Evolutionary conservation across 2,113 vertebrate species (phyloP).

Genomic region (Phylloscopus trochilus): DNA sequence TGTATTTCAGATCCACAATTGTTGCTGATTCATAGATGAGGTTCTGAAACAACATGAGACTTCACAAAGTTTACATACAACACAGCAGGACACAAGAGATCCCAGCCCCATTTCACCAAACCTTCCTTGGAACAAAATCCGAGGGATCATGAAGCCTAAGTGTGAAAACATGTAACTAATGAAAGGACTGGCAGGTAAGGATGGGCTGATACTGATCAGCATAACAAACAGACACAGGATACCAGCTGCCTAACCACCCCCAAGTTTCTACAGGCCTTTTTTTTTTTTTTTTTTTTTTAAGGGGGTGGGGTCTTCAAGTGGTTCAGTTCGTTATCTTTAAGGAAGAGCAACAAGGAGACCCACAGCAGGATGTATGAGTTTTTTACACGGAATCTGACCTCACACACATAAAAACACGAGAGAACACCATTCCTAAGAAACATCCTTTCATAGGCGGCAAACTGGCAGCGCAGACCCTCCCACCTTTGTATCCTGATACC

Average conservation of each 20-base stretch:
- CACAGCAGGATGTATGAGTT: neutral
- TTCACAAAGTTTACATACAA: neutral
- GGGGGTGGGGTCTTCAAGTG: neutral
- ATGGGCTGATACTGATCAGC: neutral
- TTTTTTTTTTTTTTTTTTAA: neutral
- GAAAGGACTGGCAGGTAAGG: neutral
- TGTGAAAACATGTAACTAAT: neutral
- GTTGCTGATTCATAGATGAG: neutral
- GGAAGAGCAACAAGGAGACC: neutral
- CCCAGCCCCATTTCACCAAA: neutral
- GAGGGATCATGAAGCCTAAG: neutral
- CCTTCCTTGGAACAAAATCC: neutral
- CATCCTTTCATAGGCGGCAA: neutral
- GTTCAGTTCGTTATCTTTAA: neutral
- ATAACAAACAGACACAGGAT: neutral
- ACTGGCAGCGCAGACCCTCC: slow-evolving; percentile 47
- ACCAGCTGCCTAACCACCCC: neutral
- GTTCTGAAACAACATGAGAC: neutral
- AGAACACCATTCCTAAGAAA: neutral
- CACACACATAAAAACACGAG: neutral
- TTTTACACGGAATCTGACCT: neutral
- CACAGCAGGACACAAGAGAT: neutral
- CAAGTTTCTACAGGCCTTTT: neutral
- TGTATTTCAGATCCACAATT: neutral
- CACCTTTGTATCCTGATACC: slow-evolving; percentile 36